Base-by-base conservation (phyloP, 2,888 invertebrate genomes). In the Zaprionus lineosus region DNA sequence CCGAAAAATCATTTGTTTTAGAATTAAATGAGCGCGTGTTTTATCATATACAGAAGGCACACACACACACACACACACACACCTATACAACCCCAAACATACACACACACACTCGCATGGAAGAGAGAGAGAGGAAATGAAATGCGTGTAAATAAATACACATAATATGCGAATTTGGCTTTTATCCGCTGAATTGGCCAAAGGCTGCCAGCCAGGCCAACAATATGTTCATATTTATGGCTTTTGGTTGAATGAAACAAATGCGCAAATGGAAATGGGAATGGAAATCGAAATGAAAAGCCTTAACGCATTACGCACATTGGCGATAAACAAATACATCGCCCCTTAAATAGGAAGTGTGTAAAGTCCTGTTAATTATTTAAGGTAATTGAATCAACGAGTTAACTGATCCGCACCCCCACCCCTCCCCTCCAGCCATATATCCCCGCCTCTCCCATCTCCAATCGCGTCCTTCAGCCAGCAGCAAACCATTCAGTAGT, bases 361-460 rank as follows among this genome's bases (percentile, higher is more conserved):
- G 50, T 56, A 65, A 47, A 53, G 48, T 47, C 40, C 56, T 48
- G 51, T 75, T 74, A 65, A 72, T 76, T 76, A 74, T 73, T 81
- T 61, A 65, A 65, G 51, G 26, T 28, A 16, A 39, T 28, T 50
- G 40, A 41, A 19, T 2, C 29, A 7, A 19, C 5, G n/a, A 15
- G 11, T 28, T 26, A 11, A 14, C 7, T 9, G 41, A 8, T 14
- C 3, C n/a, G 9, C 7, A 5, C 4, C 14, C 6, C 14, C 6
- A 5, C 28, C 1, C 8, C 19, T 14, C 34, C 7, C 12, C 19
- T 12, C 12, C 9, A 24, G 26, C 18, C 21, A 40, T 36, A 36
- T 18, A 29, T 4, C 1, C 29, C 29, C 29, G n/a, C n/a, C n/a
- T n/a, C 29, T 28, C n/a, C 3, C 9, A 28, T n/a, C 28, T n/a